Base-by-base conservation (phyloP, 1,140 invertebrate genomes). In the Brachionus rubens region DNA sequence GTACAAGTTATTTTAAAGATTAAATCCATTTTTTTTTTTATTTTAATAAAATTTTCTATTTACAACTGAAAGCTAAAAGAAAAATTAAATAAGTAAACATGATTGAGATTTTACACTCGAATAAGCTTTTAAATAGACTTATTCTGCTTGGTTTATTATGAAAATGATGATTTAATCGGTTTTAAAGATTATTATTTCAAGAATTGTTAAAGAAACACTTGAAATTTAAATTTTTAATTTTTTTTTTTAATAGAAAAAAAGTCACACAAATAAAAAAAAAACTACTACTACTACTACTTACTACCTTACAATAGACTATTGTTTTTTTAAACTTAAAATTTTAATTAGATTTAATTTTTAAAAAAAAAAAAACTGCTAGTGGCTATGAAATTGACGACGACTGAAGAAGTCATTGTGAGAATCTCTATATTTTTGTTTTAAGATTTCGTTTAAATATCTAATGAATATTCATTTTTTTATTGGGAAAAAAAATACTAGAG, bases 291-390 rank as follows among this genome's bases (percentile, higher is more conserved):
- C n/a, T n/a, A n/a, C n/a, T n/a, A n/a, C n/a, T n/a, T n/a, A n/a
- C n/a, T n/a, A n/a, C n/a, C n/a, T n/a, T n/a, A n/a, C n/a, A n/a
- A n/a, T n/a, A n/a, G n/a, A n/a, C n/a, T n/a, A n/a, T 54, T 59
- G 54, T 59, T 59, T 36, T 59, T 59, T 59, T 59, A 59, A 59
- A 33, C 54, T 59, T 26, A 59, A 59, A 40, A 16, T 40, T 36
- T 59, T 59, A 59, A 59, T 59, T 59, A 59, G 54, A 59, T 59
- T 59, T 59, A 36, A 33, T 33, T 59, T 54, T n/a, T 36, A 36
- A 9, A 36, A 36, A 36, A 36, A 36, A 36, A 36, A 5, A 36
- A 5, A 36, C 33, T 26, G 54, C 54, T 59, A 59, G 54, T 59
- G 54, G 54, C 54, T 59, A 59, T 36, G 52, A 54, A 36, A 59